Conservation (phyloP, 2,797 vertebrate genomes). For the Valencia hispanica region DNA sequence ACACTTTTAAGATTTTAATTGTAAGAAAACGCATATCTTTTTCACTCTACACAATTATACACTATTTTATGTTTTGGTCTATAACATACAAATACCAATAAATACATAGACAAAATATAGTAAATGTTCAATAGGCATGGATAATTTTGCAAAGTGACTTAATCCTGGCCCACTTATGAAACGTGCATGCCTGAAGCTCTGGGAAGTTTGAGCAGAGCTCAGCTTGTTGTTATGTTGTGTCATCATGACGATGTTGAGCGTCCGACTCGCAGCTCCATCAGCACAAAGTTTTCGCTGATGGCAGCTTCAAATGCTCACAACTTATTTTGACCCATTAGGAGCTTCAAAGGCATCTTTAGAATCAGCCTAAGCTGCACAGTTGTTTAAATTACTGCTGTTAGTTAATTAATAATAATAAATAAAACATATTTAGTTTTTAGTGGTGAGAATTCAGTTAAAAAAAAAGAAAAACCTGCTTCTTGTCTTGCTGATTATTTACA, state of each 20-base stretch:
- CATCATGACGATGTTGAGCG: conserved; percentile 35
- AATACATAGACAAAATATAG: not conserved
- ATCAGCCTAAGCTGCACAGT: not conserved
- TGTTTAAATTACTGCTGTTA: not conserved
- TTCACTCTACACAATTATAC: too few relatives aligned
- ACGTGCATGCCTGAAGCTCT: not conserved
- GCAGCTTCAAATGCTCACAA: conserved; percentile 34
- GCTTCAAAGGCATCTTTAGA: conserved; percentile 5
- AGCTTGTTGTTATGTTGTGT: conserved; percentile 34
- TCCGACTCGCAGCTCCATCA: conserved; percentile 51
- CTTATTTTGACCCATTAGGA: conserved; percentile 26
- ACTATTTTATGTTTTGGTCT: not conserved
- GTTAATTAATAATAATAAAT: not conserved
- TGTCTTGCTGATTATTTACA: too few relatives aligned
- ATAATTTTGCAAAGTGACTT: not conserved
- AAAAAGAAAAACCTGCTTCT: too few relatives aligned
- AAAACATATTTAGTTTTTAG: not conserved
- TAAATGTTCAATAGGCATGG: not conserved
- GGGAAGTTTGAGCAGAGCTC: conserved; percentile 37
- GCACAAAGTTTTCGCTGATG: conserved; percentile 49
- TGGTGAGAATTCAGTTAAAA: too few relatives aligned
- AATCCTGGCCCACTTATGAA: not conserved
- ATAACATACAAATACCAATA: not conserved
- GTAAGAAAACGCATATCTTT: too few relatives aligned
- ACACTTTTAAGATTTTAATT: not conserved